Evolutionary conservation across 2,888 invertebrate species (phyloP).

Genomic region (Drosophila meridiana): DNA sequence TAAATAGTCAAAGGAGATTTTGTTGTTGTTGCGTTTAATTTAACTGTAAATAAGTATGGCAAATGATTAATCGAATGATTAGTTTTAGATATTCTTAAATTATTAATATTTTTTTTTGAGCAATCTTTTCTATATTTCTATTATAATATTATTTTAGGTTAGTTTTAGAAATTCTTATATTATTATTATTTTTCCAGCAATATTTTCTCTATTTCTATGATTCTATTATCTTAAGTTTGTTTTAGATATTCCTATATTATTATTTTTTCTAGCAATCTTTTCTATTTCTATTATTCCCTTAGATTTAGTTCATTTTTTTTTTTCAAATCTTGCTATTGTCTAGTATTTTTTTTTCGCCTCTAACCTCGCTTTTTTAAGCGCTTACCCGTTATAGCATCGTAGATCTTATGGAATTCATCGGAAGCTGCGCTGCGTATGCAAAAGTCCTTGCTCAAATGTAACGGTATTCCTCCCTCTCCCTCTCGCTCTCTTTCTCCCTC

Average conservation of each 20-base stretch:
- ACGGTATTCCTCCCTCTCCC: constrained; percentile 1
- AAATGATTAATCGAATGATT: not conserved
- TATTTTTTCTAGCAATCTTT: not conserved
- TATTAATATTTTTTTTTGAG: too few species aligned
- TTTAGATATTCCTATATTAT: too few species aligned
- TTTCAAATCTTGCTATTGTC: not conserved
- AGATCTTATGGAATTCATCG: constrained; percentile 33
- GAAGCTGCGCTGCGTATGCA: constrained; percentile 41
- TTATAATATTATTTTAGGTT: not conserved
- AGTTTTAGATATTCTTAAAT: too few species aligned
- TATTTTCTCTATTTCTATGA: not conserved
- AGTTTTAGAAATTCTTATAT: too few species aligned
- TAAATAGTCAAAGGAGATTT: not conserved
- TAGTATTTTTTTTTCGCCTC: not conserved
- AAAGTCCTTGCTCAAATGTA: constrained; percentile 40
- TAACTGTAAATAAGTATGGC: not conserved
- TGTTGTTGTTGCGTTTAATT: not conserved
- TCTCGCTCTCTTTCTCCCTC: not conserved
- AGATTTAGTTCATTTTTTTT: not conserved
- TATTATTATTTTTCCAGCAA: too few species aligned
- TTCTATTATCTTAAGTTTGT: not conserved
- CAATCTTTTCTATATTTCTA: too few species aligned
- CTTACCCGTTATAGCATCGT: constrained; percentile 18
- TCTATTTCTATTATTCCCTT: not conserved
- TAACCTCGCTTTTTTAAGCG: not conserved